Evolutionary conservation across 2,113 vertebrate genomes (phyloP), one percentile per base, ranked within the genome.

Genomic region (Zosterops lateralis): DNA sequence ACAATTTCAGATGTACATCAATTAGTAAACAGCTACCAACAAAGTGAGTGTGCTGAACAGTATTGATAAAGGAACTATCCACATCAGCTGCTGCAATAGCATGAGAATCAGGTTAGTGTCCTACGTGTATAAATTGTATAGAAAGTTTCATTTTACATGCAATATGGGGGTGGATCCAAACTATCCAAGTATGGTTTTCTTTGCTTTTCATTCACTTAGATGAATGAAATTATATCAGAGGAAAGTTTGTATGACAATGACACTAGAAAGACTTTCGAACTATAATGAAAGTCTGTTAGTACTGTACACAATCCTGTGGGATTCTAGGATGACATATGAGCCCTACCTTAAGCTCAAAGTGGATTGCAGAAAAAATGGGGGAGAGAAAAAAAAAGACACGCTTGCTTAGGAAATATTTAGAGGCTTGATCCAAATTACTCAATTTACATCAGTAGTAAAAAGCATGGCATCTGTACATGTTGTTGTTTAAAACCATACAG

Each of bases 381-480:
- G 4, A 1, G 1, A 3, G 1, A 16, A 12, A 10, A 45, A 24
- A 22, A 10, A 56, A 32, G 3, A 22, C 1, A 40, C 20, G 2
- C 3, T 1, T 36, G 4, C 17, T 56, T 11, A 71, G 25, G 32
- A 87, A 90, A 79, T 57, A 61, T 53, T 40, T 62, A 45, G 47
- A 75, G 4, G 3, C 6, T 80, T 47, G 6, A 84, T 71, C 10
- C 29, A 66, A 87, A 66, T 79, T 21, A 26, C 3, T 82, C 4
- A 31, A 5, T 34, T 53, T 45, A 40, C 9, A 38, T 31, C 20
- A 44, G 11, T 28, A 65, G 12, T 22, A 17, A 45, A 73, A 89
- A 48, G 1, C 9, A 48, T 67, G 5, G 10, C 10, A 72, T 57
- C 22, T 38, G 14, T 24, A n/a, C 4, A 31, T 57, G 6, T 7